Percentiles rank a stretch among this genome's conserved stretches.
These are phyloP conservation scores for Hyaena hyaena DNA, from an alignment of 2,113 vertebrate species.

Conservation along the genomic window DNA sequence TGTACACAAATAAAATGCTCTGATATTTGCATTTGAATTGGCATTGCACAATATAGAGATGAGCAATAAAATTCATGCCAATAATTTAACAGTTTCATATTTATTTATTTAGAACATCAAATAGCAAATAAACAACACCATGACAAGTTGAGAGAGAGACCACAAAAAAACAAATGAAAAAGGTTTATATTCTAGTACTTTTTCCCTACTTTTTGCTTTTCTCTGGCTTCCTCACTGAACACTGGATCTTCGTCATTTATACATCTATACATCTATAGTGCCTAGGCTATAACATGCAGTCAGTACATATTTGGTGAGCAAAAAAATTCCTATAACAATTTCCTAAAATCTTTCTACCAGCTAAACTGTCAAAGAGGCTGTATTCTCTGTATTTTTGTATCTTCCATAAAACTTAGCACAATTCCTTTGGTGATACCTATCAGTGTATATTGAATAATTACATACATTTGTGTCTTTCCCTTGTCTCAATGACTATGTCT, in stretches of 20 bases:
- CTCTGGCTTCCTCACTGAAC: neutral
- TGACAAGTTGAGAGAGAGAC: neutral
- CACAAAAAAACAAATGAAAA: slow-evolving; percentile 23
- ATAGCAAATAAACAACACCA: neutral
- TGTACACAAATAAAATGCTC: neutral
- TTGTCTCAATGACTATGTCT: neutral
- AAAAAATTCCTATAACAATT: neutral
- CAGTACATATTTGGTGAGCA: neutral
- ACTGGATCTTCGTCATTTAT: neutral
- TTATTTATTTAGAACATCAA: slow-evolving; percentile 29
- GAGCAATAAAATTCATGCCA: neutral
- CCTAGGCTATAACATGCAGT: neutral
- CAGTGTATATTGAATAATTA: neutral
- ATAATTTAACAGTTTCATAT: slow-evolving; percentile 7
- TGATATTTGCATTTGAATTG: neutral
- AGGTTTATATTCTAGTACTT: neutral
- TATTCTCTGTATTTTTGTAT: neutral
- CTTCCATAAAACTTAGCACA: neutral
- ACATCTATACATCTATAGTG: neutral
- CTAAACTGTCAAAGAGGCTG: neutral
- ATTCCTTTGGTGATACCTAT: neutral
- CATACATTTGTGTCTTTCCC: neutral
- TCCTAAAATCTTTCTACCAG: neutral
- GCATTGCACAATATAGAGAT: slow-evolving; percentile 30
- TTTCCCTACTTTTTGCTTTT: neutral